Conservation (phyloP, 2,113 vertebrate genomes). For the Leptosomus discolor region DNA sequence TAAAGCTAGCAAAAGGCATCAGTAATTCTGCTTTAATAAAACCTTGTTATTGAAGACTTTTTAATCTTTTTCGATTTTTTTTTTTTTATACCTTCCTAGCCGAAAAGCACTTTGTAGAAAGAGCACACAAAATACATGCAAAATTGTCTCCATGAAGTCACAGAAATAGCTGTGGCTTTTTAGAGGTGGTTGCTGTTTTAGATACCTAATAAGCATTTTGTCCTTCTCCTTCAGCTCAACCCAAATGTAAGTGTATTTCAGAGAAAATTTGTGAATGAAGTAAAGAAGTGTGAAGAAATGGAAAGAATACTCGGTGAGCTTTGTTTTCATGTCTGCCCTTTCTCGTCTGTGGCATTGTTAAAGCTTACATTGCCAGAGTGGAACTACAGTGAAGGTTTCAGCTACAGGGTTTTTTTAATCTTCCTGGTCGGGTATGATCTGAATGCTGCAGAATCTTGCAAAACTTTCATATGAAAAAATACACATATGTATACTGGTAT, state of each 20-base stretch:
- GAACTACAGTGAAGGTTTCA: not conserved
- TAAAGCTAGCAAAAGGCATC: not conserved
- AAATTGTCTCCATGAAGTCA: not conserved
- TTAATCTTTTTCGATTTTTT: not conserved
- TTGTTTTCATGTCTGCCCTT: not conserved
- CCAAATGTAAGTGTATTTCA: slow-evolving; percentile 91
- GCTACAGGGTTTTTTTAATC: not conserved
- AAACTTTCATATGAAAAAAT: not conserved
- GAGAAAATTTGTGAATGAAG: slow-evolving; percentile 93
- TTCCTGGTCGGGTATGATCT: not conserved
- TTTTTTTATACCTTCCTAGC: not conserved
- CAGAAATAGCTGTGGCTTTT: not conserved
- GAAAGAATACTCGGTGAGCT: slow-evolving; percentile 92
- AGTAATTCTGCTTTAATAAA: not conserved
- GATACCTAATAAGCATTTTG: not conserved
- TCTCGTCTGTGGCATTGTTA: not conserved
- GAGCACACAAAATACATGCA: accelerated
- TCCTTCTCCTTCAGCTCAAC: slow-evolving; percentile 84
- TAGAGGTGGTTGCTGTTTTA: not conserved
- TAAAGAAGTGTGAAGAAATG: slow-evolving; percentile 96
- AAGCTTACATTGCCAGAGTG: not conserved
- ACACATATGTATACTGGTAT: accelerated
- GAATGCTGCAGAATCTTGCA: not conserved
- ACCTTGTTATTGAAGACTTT: not conserved
- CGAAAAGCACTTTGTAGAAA: not conserved